Base-by-base conservation (phyloP, 1,140 invertebrate species). In the Holcopasites calliopsidis region DNA sequence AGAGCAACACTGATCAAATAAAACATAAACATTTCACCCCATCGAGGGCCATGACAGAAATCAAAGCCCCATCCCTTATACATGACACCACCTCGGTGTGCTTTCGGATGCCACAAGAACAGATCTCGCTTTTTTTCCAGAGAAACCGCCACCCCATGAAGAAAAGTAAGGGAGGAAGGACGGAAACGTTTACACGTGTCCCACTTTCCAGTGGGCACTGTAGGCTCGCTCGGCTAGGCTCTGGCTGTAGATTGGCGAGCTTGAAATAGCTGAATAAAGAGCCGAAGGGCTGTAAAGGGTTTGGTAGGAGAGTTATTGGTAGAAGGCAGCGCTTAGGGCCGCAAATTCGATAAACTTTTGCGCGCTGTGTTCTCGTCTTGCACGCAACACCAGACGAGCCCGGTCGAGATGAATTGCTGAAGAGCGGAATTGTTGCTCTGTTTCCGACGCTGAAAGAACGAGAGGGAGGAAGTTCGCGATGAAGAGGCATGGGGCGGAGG, bases 261-360 rank as follows among this genome's bases (percentile, higher is more conserved):
- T 82, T 61, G 83, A 74, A 75, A 87, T 86, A 78, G 86, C 81
- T 81, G 86, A 85, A 88, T 89, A 87, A 88, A 90, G 84, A 83
- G 82, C 62, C 80, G 81, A 85, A 85, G 83, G 76, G 72, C 21
- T 83, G 73, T 31, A 50, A 68, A 69, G 61, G 64, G 71, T 62
- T 13, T 42, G 8, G 6, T n/a, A 49, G 77, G 84, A 87, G 87
- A 89, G 87, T 90, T 89, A 86, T 86, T 79, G 79, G 84, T 86
- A 72, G 74, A 87, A 87, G 89, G 82, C 86, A 81, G 86, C 79
- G 87, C 83, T 82, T 78, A 88, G 86, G 85, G 84, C 85, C 88
- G 79, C 89, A 89, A 89, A 90, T 87, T 90, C 88, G 88, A 90
- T 90, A 88, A 90, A 89, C 84, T 90, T 90, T 90, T 90, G 83